phyloP scores from a whole-genome alignment of 2,888 invertebrate species.

The Dinocampus coccinellae region DNA sequence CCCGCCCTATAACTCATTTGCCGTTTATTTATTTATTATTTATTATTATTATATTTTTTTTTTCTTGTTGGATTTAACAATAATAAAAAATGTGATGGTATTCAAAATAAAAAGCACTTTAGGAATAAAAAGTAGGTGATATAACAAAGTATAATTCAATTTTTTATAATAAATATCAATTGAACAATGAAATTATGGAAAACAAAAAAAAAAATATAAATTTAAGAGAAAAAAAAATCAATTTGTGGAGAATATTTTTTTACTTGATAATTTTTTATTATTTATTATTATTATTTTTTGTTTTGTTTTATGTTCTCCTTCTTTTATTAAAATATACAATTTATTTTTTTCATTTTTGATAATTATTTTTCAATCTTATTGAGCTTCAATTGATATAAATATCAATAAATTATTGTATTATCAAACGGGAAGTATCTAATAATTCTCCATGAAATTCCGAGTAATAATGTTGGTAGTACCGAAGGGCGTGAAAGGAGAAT shows the following conservation, averaged over 20 bases:
- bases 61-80: too few species aligned
- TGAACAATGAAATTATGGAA: neutral
- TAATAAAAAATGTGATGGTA: too few species aligned
- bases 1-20: neutral
- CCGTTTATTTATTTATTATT: neutral
- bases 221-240: neutral
- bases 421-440: neutral
- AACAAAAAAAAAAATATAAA: neutral
- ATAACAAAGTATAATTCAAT: neutral
- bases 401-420: neutral
- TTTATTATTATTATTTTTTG: too few species aligned
- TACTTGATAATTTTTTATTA: neutral
- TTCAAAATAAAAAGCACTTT: too few species aligned
- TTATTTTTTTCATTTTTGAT: neutral
- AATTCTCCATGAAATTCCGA: neutral
- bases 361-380: neutral
- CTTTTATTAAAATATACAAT: neutral
- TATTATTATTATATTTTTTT: too few species aligned
- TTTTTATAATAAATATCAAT: neutral
- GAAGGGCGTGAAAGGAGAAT: neutral
- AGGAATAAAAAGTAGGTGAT: too few species aligned
- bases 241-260: neutral
- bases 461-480: neutral
- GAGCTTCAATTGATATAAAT: neutral
- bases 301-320: too few species aligned